A percentile compares a stretch with the other conserved stretches of the same genome.
These are phyloP conservation scores for Drosophila anomalata DNA, from an alignment of 2,888 invertebrate genomes.

Conservation along the genomic window DNA sequence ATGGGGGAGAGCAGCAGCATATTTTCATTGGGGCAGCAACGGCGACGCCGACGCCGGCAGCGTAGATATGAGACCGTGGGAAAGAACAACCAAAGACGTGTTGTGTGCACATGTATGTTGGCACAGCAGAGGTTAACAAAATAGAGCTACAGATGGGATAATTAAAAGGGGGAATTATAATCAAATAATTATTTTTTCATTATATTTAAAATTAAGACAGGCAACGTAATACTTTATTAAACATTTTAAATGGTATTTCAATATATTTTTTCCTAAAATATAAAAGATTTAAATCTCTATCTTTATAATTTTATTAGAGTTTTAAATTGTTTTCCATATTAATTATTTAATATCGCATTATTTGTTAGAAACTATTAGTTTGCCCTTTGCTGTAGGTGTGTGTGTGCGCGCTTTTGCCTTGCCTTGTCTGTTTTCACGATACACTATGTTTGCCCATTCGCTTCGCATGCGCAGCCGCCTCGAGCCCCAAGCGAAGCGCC, in stretches of 20 bases:
- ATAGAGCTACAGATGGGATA: neutral
- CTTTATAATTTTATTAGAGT: too few relatives aligned
- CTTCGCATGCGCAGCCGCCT: conserved; percentile 66
- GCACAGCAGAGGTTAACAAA: conserved; percentile 8
- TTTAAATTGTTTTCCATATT: too few relatives aligned
- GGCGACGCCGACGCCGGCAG: conserved; percentile 55
- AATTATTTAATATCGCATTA: neutral
- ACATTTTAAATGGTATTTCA: too few relatives aligned
- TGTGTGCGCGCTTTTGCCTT: conserved; percentile 52
- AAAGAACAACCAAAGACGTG: conserved; percentile 83
- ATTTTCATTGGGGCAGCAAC: conserved; percentile 58
- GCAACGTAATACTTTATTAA: too few relatives aligned
- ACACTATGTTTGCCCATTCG: conserved; percentile 75
- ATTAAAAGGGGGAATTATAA: too few relatives aligned
- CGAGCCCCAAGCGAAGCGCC: conserved; percentile 50
- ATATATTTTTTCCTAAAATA: too few relatives aligned
- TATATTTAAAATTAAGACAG: too few relatives aligned
- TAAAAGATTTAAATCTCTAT: too few relatives aligned
- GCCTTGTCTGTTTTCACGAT: conserved; percentile 60
- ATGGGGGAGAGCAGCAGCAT: conserved; percentile 57
- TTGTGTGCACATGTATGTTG: conserved; percentile 53
- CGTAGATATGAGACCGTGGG: conserved; percentile 84
- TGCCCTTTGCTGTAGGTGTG: conserved; percentile 12
- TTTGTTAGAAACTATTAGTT: neutral
- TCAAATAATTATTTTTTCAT: too few relatives aligned